These are phyloP conservation scores for Aphaenogaster ashmeadi DNA, from an alignment of 1,140 invertebrate species.

Conservation along the genomic window DNA sequence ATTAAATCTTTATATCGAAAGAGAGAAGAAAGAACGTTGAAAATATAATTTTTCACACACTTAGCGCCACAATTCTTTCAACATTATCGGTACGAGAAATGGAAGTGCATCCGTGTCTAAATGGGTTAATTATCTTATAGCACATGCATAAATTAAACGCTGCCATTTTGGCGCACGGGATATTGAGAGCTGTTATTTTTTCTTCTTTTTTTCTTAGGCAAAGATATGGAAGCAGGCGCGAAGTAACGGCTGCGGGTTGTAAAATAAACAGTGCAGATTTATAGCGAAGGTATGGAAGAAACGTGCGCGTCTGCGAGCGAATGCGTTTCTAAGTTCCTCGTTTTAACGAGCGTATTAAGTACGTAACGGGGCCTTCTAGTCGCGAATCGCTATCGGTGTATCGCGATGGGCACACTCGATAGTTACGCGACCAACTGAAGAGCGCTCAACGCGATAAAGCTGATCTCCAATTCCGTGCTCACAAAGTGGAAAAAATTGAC, in stretches of 20 bases:
- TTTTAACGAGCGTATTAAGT: slow-evolving; percentile 66
- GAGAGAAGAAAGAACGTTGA: not conserved
- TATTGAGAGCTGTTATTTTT: not conserved
- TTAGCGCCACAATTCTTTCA: not conserved
- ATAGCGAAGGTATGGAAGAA: slow-evolving; percentile 46
- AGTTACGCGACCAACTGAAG: slow-evolving; percentile 52
- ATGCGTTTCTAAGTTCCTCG: slow-evolving; percentile 60
- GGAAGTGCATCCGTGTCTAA: not conserved
- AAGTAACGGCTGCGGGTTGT: slow-evolving; percentile 48
- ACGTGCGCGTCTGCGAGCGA: slow-evolving; percentile 28
- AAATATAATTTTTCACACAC: not conserved
- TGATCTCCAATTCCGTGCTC: slow-evolving; percentile 54
- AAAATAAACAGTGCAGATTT: slow-evolving; percentile 62
- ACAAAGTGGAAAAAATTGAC: slow-evolving; percentile 37
- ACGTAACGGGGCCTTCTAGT: slow-evolving; percentile 58
- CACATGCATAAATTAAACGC: slow-evolving; percentile 40
- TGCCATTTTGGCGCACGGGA: slow-evolving; percentile 11
- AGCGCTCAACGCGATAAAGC: slow-evolving; percentile 24
- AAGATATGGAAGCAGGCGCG: slow-evolving; percentile 38
- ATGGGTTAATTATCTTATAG: slow-evolving; percentile 25
- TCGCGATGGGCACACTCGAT: slow-evolving; percentile 57
- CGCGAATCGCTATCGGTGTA: slow-evolving; percentile 50
- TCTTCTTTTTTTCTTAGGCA: not conserved
- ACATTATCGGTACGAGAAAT: slow-evolving; percentile 5
- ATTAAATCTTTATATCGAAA: not conserved